phyloP scores from a whole-genome alignment of 2,888 invertebrate species.

The Cylindroiulus punctatus region DNA sequence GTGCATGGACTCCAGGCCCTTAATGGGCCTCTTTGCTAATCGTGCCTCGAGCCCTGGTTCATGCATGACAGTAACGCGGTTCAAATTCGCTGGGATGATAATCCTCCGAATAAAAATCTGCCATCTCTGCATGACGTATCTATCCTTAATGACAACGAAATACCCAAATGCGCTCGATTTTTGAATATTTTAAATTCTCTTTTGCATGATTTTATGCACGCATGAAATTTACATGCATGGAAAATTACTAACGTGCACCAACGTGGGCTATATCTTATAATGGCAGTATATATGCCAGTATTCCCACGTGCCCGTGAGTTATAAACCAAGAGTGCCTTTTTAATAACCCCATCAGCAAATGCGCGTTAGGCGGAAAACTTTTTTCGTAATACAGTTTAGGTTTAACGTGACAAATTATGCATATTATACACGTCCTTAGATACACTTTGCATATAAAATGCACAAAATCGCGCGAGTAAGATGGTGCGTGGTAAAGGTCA shows the following conservation, averaged over 20 bases:
- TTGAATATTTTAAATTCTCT: constrained; percentile 18
- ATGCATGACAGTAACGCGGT: too few relatives aligned
- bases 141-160: constrained; percentile 18
- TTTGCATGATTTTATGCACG: neutral
- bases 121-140: too few relatives aligned
- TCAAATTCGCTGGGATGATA: too few relatives aligned
- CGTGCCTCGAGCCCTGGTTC: too few relatives aligned
- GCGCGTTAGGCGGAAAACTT: neutral
- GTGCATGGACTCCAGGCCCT: too few relatives aligned
- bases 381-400: constrained; percentile 18
- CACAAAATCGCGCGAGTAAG: neutral
- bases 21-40: too few relatives aligned
- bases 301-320: neutral
- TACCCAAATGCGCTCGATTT: neutral
- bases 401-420: constrained; percentile 4
- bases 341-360: constrained; percentile 18
- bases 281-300: neutral
- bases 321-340: constrained; percentile 18
- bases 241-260: neutral
- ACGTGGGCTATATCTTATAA: neutral
- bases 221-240: neutral
- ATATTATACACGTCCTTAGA: neutral
- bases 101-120: too few relatives aligned
- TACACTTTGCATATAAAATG: neutral
- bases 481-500: neutral